These are phyloP conservation scores for Scaptomyza hsui DNA, from an alignment of 1,140 invertebrate genomes.

Conservation along the genomic window DNA sequence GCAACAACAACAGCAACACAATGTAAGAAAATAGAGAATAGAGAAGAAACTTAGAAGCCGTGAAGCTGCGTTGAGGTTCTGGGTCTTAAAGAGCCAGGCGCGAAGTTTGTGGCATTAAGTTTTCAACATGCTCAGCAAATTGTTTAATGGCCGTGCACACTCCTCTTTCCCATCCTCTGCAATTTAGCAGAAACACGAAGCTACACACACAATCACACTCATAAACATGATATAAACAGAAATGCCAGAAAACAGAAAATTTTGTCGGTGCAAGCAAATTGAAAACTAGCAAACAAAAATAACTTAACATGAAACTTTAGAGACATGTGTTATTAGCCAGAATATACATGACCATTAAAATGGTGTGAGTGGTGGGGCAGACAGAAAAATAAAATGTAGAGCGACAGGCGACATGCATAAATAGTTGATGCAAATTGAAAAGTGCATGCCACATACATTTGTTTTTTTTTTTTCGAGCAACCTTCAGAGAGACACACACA, in stretches of 20 bases:
- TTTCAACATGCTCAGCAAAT: constrained; percentile 58
- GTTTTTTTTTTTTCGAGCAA: constrained; percentile 21
- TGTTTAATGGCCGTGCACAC: constrained; percentile 43
- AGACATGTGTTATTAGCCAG: constrained; percentile 64
- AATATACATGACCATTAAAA: constrained; percentile 40
- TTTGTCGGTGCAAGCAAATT: constrained; percentile 50
- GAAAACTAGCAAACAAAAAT: constrained; percentile 60
- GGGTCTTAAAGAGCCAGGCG: constrained; percentile 35
- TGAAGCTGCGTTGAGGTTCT: constrained; percentile 16
- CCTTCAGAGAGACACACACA: constrained; percentile 11
- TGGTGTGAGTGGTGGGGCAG: background rate
- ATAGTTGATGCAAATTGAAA: constrained; percentile 54
- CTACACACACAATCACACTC: background rate
- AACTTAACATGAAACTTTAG: constrained; percentile 59
- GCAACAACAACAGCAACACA: no score
- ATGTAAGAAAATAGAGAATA: no score
- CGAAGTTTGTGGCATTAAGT: constrained; percentile 56
- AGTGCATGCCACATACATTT: constrained; percentile 41
- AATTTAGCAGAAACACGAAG: constrained; percentile 16
- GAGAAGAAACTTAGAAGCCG: constrained; percentile 14
- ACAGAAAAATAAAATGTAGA: background rate
- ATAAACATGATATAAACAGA: constrained; percentile 24
- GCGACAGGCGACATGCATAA: constrained; percentile 33
- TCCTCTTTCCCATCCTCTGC: background rate
- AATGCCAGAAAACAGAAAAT: constrained; percentile 44